Percentiles rank a stretch among this genome's conserved stretches.
Evolutionary conservation across 2,113 vertebrate species (phyloP).

Genomic region (Oxyruncus cristatus): DNA sequence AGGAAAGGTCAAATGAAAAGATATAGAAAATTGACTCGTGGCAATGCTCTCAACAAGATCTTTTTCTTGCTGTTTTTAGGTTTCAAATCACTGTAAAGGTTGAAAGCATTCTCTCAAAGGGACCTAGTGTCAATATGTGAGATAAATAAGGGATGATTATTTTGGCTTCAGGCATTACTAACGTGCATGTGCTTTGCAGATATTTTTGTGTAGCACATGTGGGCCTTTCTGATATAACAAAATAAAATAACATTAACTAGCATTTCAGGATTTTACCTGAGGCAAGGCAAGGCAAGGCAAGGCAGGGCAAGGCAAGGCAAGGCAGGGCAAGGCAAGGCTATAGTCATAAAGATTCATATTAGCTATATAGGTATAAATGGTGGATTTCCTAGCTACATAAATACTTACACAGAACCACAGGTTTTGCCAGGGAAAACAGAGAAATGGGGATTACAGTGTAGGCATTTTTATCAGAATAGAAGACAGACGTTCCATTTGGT

Average conservation of each 20-base stretch:
- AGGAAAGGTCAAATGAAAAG: neutral
- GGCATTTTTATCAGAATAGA: slow-evolving; percentile 39
- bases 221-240: slow-evolving; percentile 7
- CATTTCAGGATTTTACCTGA: neutral
- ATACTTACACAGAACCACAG: neutral
- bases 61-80: slow-evolving; percentile 20
- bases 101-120: neutral
- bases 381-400: neutral
- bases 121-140: neutral
- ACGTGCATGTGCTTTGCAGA: slow-evolving; percentile 1
- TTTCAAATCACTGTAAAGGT: neutral
- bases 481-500: neutral
- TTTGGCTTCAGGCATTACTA: neutral
- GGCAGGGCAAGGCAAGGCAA: neutral
- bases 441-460: slow-evolving; percentile 9
- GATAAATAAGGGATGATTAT: neutral
- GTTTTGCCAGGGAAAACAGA: neutral
- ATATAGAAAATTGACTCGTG: slow-evolving; percentile 1
- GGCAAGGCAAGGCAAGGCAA: neutral
- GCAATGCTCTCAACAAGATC: neutral
- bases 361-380: neutral
- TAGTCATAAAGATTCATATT: neutral
- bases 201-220: neutral
- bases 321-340: neutral
- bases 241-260: neutral